Conservation (phyloP, 1,140 invertebrate species). For the Dendroctonus valens region DNA sequence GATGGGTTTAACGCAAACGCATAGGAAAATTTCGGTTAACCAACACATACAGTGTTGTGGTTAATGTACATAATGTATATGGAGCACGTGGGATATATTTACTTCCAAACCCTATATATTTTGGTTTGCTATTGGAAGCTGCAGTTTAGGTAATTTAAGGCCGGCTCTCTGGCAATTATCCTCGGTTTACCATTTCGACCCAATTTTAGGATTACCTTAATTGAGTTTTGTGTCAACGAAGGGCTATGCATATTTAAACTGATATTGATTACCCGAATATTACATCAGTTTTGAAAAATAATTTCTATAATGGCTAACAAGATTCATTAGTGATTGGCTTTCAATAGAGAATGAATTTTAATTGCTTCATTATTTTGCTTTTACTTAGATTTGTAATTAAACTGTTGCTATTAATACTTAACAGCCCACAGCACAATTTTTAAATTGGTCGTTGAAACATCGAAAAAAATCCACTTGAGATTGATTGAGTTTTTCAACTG, state of each 20-base stretch:
- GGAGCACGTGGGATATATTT: background rate
- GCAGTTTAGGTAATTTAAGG: conserved; percentile 13
- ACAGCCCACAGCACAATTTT: too few species aligned
- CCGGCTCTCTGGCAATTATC: conserved; percentile 11
- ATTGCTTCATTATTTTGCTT: too few species aligned
- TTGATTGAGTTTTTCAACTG: too few species aligned
- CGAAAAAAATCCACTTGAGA: too few species aligned
- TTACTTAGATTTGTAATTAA: too few species aligned
- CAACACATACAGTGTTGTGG: background rate
- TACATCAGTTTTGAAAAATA: too few species aligned
- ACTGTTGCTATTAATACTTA: too few species aligned
- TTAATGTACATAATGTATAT: background rate
- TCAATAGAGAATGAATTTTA: too few species aligned
- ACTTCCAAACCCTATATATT: conserved; percentile 4
- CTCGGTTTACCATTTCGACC: conserved; percentile 1
- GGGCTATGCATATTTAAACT: conserved; percentile 4
- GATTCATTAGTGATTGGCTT: too few species aligned
- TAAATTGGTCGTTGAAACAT: too few species aligned
- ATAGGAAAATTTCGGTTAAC: background rate
- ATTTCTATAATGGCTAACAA: too few species aligned
- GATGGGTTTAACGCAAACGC: background rate
- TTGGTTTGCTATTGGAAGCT: conserved; percentile 4
- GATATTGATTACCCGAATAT: background rate
- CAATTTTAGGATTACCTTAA: conserved; percentile 8
- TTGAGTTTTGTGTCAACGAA: conserved; percentile 4